phyloP scores from a whole-genome alignment of 2,113 vertebrate species.

The Ornithorhynchus anatinus region DNA sequence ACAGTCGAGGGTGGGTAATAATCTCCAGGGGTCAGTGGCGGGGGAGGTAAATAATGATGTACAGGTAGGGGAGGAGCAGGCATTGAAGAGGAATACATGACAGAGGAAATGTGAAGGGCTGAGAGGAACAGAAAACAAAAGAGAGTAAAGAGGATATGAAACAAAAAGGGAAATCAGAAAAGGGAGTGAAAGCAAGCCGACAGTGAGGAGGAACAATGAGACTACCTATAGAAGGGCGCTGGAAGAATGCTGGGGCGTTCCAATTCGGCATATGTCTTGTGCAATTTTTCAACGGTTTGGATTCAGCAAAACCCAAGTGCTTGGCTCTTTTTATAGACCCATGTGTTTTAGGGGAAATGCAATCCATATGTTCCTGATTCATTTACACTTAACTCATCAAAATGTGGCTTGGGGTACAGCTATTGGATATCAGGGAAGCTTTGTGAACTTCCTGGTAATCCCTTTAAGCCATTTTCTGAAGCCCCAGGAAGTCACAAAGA shows the following conservation, averaged over 20 bases:
- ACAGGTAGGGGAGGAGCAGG: not conserved
- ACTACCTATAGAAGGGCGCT: not conserved
- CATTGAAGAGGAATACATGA: not conserved
- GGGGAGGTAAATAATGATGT: not conserved
- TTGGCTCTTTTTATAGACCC: conserved; percentile 18
- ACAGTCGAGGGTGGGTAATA: too few relatives aligned
- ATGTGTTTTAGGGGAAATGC: conserved; percentile 32
- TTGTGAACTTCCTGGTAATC: conserved; percentile 33
- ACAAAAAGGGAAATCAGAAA: not conserved
- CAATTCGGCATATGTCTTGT: not conserved
- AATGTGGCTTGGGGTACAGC: conserved; percentile 42
- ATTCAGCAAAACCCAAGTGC: conserved; percentile 30
- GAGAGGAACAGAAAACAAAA: not conserved
- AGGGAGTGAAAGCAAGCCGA: not conserved
- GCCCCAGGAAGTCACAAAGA: conserved; percentile 51
- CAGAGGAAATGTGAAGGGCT: not conserved
- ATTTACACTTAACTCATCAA: conserved; percentile 57
- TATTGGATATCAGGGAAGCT: conserved; percentile 49
- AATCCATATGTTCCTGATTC: conserved; percentile 58
- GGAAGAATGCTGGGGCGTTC: too few relatives aligned
- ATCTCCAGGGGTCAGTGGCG: too few relatives aligned
- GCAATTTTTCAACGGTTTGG: conserved; percentile 31
- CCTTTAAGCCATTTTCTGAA: conserved; percentile 55
- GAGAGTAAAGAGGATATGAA: not conserved
- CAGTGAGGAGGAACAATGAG: not conserved